phyloP scores from a whole-genome alignment of 2,797 vertebrate species.

The Microhierax caerulescens region DNA sequence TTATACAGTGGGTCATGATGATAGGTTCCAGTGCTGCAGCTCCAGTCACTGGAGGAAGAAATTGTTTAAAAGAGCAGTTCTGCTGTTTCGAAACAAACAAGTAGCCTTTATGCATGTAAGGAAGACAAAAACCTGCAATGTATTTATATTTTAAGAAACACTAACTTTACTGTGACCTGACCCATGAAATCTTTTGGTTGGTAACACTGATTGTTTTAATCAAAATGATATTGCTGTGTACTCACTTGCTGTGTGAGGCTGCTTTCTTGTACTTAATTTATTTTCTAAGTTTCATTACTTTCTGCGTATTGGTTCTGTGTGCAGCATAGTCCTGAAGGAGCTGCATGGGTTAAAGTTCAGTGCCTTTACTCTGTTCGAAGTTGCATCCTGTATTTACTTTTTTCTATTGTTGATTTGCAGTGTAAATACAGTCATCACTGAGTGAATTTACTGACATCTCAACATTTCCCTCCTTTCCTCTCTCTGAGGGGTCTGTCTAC shows the following conservation, averaged over 20 bases:
- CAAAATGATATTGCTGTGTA: neutral
- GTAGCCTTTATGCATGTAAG: neutral
- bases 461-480: neutral
- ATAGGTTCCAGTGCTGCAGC: constrained; percentile 14
- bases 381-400: neutral
- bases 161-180: neutral
- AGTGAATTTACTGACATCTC: neutral
- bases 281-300: neutral
- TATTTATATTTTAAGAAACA: neutral
- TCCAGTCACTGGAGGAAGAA: constrained; percentile 32
- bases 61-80: constrained; percentile 6
- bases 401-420: neutral
- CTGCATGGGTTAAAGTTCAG: neutral
- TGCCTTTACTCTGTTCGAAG: neutral
- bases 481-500: neutral
- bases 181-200: neutral
- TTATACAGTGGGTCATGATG: neutral
- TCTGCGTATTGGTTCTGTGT: neutral
- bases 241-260: neutral
- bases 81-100: constrained; percentile 11
- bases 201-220: neutral
- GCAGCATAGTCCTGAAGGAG: neutral
- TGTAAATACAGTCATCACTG: neutral
- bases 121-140: constrained; percentile 25
- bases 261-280: neutral